Percentiles rank a stretch among this genome's conserved stretches.
Conservation (phyloP, 2,888 invertebrate species). For the Hirtodrosophila histrioides region DNA sequence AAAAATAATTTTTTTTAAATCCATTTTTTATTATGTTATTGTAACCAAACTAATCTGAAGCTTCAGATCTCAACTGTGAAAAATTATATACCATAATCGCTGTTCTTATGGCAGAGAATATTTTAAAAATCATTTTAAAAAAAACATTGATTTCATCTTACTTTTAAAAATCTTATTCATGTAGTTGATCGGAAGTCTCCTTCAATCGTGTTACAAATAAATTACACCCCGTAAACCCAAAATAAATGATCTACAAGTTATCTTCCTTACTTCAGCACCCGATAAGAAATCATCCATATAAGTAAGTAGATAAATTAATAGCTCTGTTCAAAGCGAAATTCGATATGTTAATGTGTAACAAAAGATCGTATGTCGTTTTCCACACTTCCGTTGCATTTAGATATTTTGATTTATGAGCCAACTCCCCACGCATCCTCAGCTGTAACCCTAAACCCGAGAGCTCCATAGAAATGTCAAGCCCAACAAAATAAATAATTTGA, state of each 20-base stretch:
- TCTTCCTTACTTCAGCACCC: not conserved
- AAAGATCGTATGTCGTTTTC: conserved; percentile 32
- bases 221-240: too few relatives aligned
- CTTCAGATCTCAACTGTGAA: too few relatives aligned
- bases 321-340: conserved; percentile 27
- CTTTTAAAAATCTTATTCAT: too few relatives aligned
- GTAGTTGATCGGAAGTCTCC: too few relatives aligned
- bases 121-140: too few relatives aligned
- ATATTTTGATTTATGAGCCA: conserved; percentile 43
- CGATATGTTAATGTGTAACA: conserved; percentile 46
- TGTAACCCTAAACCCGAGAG: conserved; percentile 26
- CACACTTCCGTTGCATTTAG: conserved; percentile 45
- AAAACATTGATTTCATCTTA: too few relatives aligned
- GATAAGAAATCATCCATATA: conserved; percentile 17
- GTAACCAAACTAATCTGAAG: too few relatives aligned
- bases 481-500: conserved; percentile 23
- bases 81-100: too few relatives aligned
- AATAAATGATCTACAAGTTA: not conserved
- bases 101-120: too few relatives aligned
- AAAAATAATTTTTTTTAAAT: too few relatives aligned
- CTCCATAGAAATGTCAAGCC: conserved; percentile 25
- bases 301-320: conserved; percentile 10
- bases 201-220: too few relatives aligned
- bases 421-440: conserved; percentile 39
- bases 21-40: too few relatives aligned